Conservation (phyloP, 2,797 vertebrate genomes). For the Mormyrops attenuatus region DNA sequence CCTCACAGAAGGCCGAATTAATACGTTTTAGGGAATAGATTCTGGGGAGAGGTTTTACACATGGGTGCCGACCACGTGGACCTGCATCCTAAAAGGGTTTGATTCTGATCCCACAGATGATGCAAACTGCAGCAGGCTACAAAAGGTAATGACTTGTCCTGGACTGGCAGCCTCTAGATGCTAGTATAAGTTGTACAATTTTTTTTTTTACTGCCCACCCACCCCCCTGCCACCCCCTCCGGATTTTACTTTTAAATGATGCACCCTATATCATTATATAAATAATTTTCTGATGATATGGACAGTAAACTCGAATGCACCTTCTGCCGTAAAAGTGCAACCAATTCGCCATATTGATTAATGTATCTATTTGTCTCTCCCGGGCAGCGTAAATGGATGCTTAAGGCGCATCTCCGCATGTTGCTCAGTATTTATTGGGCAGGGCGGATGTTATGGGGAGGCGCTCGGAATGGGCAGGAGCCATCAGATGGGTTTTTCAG, state of each 20-base stretch:
- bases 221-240: neutral
- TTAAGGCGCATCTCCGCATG: constrained; percentile 1
- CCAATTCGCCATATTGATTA: constrained; percentile 9
- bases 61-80: neutral
- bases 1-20: neutral
- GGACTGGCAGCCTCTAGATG: neutral
- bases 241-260: constrained; percentile 1
- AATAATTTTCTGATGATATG: constrained; percentile 18
- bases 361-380: constrained; percentile 19
- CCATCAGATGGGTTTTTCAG: neutral
- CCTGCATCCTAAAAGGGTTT: constrained; percentile 9
- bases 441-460: constrained; percentile 9
- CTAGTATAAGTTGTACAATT: constrained; percentile 30
- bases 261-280: constrained; percentile 13
- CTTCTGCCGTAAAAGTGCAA: constrained; percentile 13
- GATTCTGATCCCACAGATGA: neutral
- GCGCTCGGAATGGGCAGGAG: neutral
- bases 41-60: neutral
- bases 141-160: constrained; percentile 8
- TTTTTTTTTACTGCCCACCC: constrained; percentile 37
- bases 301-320: constrained; percentile 11
- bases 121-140: neutral
- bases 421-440: constrained; percentile 2
- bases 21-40: neutral
- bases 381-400: constrained; percentile 11